Conservation (phyloP, 2,888 invertebrate species). For the Eristalinus aeneus region DNA sequence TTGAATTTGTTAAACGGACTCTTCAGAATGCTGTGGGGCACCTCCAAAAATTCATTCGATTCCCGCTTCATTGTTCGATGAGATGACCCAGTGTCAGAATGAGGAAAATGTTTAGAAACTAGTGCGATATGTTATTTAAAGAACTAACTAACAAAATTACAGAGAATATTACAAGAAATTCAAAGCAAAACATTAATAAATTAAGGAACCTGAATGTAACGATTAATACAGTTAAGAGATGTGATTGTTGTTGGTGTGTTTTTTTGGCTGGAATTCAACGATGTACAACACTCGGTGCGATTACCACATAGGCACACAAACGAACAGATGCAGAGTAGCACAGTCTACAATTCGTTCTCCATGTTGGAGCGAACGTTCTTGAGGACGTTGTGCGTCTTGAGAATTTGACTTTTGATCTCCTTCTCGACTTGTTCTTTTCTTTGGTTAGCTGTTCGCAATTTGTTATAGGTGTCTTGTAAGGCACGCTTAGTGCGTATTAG, state of each 20-base stretch:
- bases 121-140: not conserved
- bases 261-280: conserved; percentile 27
- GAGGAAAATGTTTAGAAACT: not conserved
- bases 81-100: not conserved
- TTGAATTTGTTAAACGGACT: not conserved
- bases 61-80: not conserved
- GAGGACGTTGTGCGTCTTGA: conserved; percentile 89
- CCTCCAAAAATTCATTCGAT: not conserved
- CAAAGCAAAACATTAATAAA: conserved; percentile 33
- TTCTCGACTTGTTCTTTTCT: conserved; percentile 91
- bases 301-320: not conserved
- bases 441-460: conserved; percentile 88
- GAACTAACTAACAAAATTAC: not conserved
- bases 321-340: not conserved
- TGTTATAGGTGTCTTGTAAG: conserved; percentile 88
- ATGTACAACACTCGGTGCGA: not conserved
- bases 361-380: conserved; percentile 88
- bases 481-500: conserved; percentile 87
- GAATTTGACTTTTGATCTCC: conserved; percentile 90
- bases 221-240: conserved; percentile 46
- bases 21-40: not conserved
- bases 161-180: conserved; percentile 11
- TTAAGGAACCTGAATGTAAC: conserved; percentile 62
- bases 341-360: conserved; percentile 81
- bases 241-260: not conserved